A percentile compares a stretch with the other conserved stretches of the same genome.
Conservation (phyloP, 2,113 vertebrate species). For the Pelecanus crispus region DNA sequence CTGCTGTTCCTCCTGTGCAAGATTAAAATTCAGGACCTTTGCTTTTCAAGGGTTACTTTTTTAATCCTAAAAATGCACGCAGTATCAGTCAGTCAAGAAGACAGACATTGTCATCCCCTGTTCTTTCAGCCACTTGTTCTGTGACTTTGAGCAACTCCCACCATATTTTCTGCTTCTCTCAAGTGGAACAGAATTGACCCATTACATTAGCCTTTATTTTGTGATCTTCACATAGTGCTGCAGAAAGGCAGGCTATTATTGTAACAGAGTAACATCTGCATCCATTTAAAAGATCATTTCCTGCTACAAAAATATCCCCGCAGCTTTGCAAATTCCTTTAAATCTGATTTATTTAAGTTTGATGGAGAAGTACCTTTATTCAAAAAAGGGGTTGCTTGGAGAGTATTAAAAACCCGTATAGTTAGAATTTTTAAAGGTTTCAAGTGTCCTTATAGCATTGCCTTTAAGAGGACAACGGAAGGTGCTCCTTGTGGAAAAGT, state of each 20-base stretch:
- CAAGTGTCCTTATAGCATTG: not conserved
- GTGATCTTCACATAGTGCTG: not conserved
- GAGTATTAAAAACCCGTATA: not conserved
- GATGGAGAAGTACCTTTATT: not conserved
- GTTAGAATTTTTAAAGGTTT: not conserved
- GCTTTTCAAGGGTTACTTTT: not conserved
- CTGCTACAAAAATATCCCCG: constrained; percentile 49
- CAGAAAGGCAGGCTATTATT: constrained; percentile 19
- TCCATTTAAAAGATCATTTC: constrained; percentile 64
- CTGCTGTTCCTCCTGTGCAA: not conserved
- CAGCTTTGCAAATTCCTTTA: constrained; percentile 53
- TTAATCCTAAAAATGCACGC: not conserved
- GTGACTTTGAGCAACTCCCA: not conserved
- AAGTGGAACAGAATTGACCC: not conserved
- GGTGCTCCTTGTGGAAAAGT: not conserved
- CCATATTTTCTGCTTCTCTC: not conserved
- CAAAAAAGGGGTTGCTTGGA: not conserved
- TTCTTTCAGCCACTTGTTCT: not conserved
- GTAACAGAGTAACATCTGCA: constrained; percentile 45
- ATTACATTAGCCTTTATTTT: not conserved
- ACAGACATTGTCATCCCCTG: not conserved
- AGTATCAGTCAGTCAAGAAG: not conserved
- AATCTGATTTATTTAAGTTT: constrained; percentile 28
- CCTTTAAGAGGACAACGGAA: not conserved
- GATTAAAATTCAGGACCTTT: not conserved